A percentile compares a stretch with the other conserved stretches of the same genome.
These are phyloP conservation scores for Nycticryphes semicollaris DNA, from an alignment of 2,113 vertebrate species.

Conservation along the genomic window DNA sequence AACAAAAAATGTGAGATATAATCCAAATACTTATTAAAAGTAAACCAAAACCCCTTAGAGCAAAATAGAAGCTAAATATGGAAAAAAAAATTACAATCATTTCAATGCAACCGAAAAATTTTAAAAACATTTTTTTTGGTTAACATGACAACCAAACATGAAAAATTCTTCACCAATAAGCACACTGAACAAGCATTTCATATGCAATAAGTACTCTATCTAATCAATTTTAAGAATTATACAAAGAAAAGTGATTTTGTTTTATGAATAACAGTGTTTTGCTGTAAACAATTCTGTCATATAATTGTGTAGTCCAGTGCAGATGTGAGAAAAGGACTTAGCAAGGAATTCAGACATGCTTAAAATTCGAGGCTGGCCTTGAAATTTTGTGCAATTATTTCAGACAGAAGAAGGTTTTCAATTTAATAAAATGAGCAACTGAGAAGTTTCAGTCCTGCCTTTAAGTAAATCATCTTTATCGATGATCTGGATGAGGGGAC, in stretches of 20 bases:
- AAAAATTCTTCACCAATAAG: not conserved
- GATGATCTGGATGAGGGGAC: no score
- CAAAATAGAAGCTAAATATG: conserved; percentile 3
- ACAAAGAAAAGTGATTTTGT: not conserved
- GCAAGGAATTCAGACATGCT: not conserved
- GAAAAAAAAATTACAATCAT: not conserved
- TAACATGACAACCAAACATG: not conserved
- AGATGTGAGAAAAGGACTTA: not conserved
- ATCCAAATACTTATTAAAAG: not conserved
- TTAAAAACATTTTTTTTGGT: not conserved
- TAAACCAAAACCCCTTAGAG: not conserved
- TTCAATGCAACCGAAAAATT: not conserved
- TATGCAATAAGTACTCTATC: not conserved
- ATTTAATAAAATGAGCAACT: not conserved
- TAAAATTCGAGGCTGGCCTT: not conserved
- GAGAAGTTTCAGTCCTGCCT: not conserved
- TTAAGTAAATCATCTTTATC: not conserved
- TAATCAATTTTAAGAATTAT: not conserved
- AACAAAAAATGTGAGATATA: not conserved
- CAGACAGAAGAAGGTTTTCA: not conserved
- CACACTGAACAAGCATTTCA: not conserved
- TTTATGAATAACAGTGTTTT: not conserved
- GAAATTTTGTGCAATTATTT: not conserved
- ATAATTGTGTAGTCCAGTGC: not conserved
- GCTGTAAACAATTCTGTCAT: not conserved